A percentile compares a stretch with the other conserved stretches of the same genome.
These are phyloP conservation scores for Mormyrus proboscirostris DNA, from an alignment of 2,797 vertebrate species.

Conservation along the genomic window DNA sequence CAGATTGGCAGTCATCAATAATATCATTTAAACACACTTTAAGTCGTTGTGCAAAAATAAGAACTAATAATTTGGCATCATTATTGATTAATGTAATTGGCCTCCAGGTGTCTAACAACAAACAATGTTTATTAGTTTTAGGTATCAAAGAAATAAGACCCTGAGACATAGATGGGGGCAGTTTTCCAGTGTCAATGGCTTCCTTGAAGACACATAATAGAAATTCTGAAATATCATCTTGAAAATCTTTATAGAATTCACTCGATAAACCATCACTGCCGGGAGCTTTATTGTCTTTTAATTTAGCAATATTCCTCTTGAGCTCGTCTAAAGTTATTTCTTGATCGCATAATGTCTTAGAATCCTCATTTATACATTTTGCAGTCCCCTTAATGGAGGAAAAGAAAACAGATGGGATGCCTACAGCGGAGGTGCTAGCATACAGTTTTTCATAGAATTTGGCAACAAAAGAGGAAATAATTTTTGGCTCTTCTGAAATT, in stretches of 20 bases:
- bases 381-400: not conserved
- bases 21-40: not conserved
- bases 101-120: not conserved
- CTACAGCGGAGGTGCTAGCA: not conserved
- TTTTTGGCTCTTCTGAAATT: not conserved
- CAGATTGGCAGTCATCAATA: not conserved
- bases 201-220: not conserved
- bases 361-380: not conserved
- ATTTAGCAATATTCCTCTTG: not conserved
- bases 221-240: not conserved
- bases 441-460: not conserved
- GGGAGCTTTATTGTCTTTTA: not conserved
- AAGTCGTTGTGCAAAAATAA: not conserved
- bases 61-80: not conserved
- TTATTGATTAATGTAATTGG: not conserved
- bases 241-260: not conserved
- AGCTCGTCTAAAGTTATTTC: not conserved
- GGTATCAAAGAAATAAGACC: not conserved
- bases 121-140: not conserved
- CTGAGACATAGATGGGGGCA: not conserved
- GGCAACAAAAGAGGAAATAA: not conserved
- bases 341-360: not conserved
- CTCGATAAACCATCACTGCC: not conserved
- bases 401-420: not conserved
- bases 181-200: not conserved